Conservation (phyloP, 2,113 vertebrate genomes). For the Siniperca knerii region DNA sequence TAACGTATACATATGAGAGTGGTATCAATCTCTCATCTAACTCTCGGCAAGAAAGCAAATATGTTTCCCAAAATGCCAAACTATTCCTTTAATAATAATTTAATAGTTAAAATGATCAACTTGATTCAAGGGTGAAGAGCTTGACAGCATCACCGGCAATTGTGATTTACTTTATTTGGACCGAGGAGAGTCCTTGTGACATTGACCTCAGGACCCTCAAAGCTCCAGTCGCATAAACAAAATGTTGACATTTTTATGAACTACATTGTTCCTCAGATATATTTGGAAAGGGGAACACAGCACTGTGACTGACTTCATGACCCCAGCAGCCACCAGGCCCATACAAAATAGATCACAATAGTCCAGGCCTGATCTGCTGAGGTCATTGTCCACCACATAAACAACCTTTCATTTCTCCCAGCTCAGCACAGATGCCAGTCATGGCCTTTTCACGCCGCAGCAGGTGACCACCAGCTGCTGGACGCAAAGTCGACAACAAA, state of each 20-base stretch:
- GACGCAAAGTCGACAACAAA: slow-evolving; percentile 39
- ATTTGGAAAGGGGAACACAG: slow-evolving; percentile 12
- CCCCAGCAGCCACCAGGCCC: slow-evolving; percentile 21
- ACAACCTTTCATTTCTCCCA: slow-evolving; percentile 60
- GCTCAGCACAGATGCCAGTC: slow-evolving; percentile 67
- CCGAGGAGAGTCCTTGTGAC: neutral
- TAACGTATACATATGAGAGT: too few relatives aligned
- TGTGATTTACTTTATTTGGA: neutral
- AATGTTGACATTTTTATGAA: neutral
- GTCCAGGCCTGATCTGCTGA: slow-evolving; percentile 48
- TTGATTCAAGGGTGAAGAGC: neutral
- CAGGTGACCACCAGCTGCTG: slow-evolving; percentile 30
- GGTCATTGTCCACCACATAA: slow-evolving; percentile 59
- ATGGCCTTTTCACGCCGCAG: slow-evolving; percentile 46
- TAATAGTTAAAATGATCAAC: too few relatives aligned
- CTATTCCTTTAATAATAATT: neutral
- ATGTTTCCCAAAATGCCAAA: neutral
- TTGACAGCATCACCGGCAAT: neutral
- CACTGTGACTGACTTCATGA: slow-evolving; percentile 34
- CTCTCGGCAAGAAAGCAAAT: too few relatives aligned
- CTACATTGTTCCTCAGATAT: slow-evolving; percentile 9
- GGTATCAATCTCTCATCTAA: too few relatives aligned
- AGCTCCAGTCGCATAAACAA: neutral
- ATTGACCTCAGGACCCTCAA: neutral
- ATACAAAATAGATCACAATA: slow-evolving; percentile 51